Percentiles rank a stretch among this genome's conserved stretches.
phyloP scores from a whole-genome alignment of 2,888 invertebrate species.

The Clistopyga incitator region DNA sequence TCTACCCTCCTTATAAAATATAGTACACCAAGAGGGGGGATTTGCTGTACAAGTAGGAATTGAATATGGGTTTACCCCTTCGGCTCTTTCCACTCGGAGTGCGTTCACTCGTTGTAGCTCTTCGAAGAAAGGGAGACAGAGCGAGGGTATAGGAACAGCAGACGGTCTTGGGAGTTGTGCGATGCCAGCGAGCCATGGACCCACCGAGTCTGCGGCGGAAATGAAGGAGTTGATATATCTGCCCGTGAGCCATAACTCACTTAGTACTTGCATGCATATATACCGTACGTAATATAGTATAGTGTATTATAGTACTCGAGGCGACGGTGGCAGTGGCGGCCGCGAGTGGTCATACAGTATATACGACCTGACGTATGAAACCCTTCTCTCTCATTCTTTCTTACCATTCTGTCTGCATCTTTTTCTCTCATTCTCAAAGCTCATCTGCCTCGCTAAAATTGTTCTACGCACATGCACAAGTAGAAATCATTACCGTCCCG shows the following conservation, averaged over 20 bases:
- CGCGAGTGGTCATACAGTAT: slow-evolving; percentile 21
- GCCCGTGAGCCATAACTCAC: slow-evolving; percentile 82
- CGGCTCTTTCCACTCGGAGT: slow-evolving; percentile 50
- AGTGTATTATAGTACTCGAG: slow-evolving; percentile 51
- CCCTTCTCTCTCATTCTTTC: slow-evolving; percentile 42
- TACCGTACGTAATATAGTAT: slow-evolving; percentile 52
- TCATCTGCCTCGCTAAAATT: slow-evolving; percentile 6
- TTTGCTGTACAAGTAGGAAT: slow-evolving; percentile 37
- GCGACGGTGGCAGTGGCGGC: slow-evolving; percentile 57
- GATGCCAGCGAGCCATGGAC: slow-evolving; percentile 67
- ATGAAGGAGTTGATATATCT: slow-evolving; percentile 83
- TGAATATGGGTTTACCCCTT: slow-evolving; percentile 47
- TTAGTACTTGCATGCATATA: slow-evolving; percentile 75
- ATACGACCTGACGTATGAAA: slow-evolving; percentile 27
- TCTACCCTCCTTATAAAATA: background rate
- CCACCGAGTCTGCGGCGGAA: slow-evolving; percentile 81
- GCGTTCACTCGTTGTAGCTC: slow-evolving; percentile 42
- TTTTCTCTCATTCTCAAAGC: background rate
- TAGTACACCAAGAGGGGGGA: background rate
- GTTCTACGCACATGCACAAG: slow-evolving; percentile 1
- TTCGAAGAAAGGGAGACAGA: slow-evolving; percentile 23
- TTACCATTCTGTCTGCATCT: slow-evolving; percentile 10
- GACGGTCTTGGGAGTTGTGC: slow-evolving; percentile 58
- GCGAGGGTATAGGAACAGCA: slow-evolving; percentile 14
- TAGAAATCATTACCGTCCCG: background rate